Evolutionary conservation across 2,113 vertebrate genomes (phyloP), one percentile per base, ranked within the genome.

Genomic region (Cinclus cinclus): DNA sequence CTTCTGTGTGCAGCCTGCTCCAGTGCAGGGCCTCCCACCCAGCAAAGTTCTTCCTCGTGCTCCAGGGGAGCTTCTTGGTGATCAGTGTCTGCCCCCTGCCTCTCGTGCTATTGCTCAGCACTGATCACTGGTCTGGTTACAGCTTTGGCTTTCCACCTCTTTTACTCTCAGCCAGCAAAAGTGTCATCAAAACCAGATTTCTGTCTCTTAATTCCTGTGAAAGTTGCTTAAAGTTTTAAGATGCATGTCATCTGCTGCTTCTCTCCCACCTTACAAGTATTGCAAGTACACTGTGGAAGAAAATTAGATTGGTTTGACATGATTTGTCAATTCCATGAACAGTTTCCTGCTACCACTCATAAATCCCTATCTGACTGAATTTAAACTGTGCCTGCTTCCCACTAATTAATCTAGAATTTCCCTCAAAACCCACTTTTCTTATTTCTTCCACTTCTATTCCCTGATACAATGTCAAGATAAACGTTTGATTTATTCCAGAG

Each of bases 261-360:
- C 30, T 85, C 19, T 75, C 60, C 21, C 37, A 21, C 44, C 52
- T 50, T 50, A 17, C 6, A 15, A 44, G 47, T 3, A 55, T 64
- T 33, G 9, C 41, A 87, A 59, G 52, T 27, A 11, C 1, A 0
- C n/a, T 46, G 35, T 11, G 15, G 33, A 60, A 85, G 70, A 58
- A 85, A 93, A 79, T 73, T 13, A 35, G 28, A 41, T 69, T 2
- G 1, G 30, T 88, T 77, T 88, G 53, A 67, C 19, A 12, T 15
- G 15, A 58, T 90, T 80, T 69, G 39, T 86, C 31, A 86, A 83
- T 50, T 90, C 55, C 31, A 39, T 82, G 22, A 78, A 82, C 56
- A 64, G 18, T 33, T 90, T 88, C 37, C 37, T 87, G 17, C 16
- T 65, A 1, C 42, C 23, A 58, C 15, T 85, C 49, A 23, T 73